Conservation (phyloP, 2,888 invertebrate genomes). For the Octodonta nipae region DNA sequence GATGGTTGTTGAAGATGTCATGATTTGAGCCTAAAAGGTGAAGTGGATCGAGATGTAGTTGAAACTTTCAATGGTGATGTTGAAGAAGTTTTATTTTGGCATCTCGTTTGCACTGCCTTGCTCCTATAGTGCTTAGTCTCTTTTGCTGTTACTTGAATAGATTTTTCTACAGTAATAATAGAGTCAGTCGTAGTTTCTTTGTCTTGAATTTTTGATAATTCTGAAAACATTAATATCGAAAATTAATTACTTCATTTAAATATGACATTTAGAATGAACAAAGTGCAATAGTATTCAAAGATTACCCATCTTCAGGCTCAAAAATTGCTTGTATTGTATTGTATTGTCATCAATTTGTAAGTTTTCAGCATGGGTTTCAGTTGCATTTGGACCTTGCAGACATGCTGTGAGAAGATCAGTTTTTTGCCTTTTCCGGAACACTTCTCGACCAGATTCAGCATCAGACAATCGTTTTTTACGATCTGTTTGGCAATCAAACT, state of each 20-base stretch:
- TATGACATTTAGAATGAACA: no score
- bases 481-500: no score
- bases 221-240: background rate
- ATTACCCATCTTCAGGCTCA: no score
- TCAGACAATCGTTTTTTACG: no score
- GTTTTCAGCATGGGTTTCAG: background rate
- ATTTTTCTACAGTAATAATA: background rate
- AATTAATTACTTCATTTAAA: background rate
- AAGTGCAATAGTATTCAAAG: no score
- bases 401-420: background rate
- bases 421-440: background rate
- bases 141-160: background rate
- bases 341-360: background rate
- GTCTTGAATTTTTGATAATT: slow-evolving; percentile 2
- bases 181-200: background rate
- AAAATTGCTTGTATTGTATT: background rate
- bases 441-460: no score
- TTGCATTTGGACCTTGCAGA: background rate
- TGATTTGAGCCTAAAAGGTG: background rate
- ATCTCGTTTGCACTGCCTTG: slow-evolving; percentile 3
- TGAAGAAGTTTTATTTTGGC: no score
- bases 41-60: background rate
- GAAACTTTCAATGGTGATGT: background rate
- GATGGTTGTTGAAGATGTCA: background rate
- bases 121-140: background rate